A percentile compares a stretch with the other conserved stretches of the same genome.
Evolutionary conservation across 2,888 invertebrate genomes (phyloP).

Genomic region (Microplitis manilae): DNA sequence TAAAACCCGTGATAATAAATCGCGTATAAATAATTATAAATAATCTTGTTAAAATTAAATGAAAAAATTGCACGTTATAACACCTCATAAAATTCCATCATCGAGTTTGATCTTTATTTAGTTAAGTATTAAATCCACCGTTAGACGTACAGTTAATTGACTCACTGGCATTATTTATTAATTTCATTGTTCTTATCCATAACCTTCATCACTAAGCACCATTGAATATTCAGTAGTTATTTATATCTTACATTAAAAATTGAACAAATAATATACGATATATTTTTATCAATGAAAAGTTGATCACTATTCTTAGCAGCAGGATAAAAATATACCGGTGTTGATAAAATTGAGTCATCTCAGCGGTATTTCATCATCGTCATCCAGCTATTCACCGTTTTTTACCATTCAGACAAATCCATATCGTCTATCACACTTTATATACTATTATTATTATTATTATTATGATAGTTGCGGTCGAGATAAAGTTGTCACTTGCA

Average conservation of each 20-base stretch:
- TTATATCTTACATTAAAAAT: neutral
- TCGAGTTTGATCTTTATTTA: neutral
- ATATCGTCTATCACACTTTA: neutral
- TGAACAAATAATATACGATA: neutral
- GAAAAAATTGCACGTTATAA: neutral
- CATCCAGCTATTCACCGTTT: neutral
- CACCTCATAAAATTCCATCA: neutral
- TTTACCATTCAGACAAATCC: neutral
- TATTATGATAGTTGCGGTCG: neutral
- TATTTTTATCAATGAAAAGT: neutral
- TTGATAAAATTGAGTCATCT: neutral
- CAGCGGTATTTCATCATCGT: neutral
- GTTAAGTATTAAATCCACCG: neutral
- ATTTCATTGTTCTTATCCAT: neutral
- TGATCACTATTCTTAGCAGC: neutral
- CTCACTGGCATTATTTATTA: neutral
- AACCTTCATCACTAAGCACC: neutral
- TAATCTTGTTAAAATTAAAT: neutral
- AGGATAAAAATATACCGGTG: neutral
- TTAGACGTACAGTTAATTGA: conserved; percentile 1
- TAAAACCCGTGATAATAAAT: no score
- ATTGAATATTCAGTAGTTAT: neutral
- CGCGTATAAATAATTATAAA: neutral
- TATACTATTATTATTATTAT: neutral
- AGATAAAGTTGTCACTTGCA: neutral